Conservation (phyloP, 2,113 vertebrate species). For the Ictalurus furcatus region DNA sequence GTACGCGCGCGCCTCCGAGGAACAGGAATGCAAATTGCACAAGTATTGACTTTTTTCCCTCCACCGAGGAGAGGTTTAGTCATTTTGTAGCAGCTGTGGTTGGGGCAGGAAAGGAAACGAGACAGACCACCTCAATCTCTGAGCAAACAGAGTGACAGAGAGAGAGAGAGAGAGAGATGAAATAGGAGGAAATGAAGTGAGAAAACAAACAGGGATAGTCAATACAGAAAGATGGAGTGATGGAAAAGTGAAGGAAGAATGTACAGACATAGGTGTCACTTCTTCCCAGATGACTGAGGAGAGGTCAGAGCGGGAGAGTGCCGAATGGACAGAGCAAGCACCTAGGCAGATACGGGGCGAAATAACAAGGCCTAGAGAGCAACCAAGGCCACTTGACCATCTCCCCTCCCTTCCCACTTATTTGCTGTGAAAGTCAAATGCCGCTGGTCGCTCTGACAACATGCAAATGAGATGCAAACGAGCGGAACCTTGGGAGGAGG, state of each 20-base stretch:
- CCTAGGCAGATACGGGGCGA: neutral
- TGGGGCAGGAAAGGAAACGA: conserved; percentile 59
- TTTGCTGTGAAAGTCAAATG: conserved; percentile 73
- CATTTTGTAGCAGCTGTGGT: conserved; percentile 68
- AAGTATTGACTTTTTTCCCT: conserved; percentile 45
- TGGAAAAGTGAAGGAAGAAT: neutral
- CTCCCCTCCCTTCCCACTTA: conserved; percentile 49
- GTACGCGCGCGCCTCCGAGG: conserved; percentile 37
- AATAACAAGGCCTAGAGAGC: conserved; percentile 29
- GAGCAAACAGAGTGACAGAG: conserved; percentile 18
- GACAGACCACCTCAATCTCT: conserved; percentile 53
- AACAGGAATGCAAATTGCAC: conserved; percentile 57
- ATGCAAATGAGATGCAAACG: conserved; percentile 79
- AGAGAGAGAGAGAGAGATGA: conserved; percentile 30
- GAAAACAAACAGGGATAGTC: neutral
- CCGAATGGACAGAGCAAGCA: conserved; percentile 9
- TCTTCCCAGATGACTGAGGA: neutral
- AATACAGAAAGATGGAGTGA: conserved; percentile 6
- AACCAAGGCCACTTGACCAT: neutral
- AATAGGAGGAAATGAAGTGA: conserved; percentile 24
- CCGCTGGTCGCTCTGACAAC: conserved; percentile 66
- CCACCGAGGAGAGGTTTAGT: conserved; percentile 29
- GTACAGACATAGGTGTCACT: neutral
- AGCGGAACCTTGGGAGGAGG: conserved; percentile 63
- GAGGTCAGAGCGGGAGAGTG: conserved; percentile 5